Conservation (phyloP, 1,140 invertebrate species). For the Ruditapes philippinarum region DNA sequence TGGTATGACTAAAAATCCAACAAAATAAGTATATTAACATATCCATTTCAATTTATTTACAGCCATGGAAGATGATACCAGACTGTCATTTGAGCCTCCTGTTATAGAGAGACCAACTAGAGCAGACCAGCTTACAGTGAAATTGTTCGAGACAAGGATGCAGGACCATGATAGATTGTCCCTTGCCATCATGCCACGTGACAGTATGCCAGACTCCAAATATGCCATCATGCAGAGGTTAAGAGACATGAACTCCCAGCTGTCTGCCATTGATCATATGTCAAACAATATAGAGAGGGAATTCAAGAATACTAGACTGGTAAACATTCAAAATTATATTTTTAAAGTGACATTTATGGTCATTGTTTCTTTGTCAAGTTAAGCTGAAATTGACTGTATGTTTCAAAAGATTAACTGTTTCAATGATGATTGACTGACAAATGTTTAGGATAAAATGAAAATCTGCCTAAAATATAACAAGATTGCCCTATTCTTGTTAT, state of each 20-base stretch:
- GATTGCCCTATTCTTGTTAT: too few relatives aligned
- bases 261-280: constrained; percentile 82
- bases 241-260: constrained; percentile 81
- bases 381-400: too few relatives aligned
- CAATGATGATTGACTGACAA: too few relatives aligned
- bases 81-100: constrained; percentile 43
- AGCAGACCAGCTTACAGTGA: constrained; percentile 78
- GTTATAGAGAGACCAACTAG: constrained; percentile 53
- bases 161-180: constrained; percentile 73
- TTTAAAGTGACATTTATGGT: too few relatives aligned
- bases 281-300: constrained; percentile 82
- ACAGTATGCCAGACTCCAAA: constrained; percentile 75
- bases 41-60: too few relatives aligned
- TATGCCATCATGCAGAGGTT: constrained; percentile 76
- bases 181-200: constrained; percentile 77
- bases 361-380: too few relatives aligned
- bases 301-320: constrained; percentile 81
- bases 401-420: too few relatives aligned
- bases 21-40: too few relatives aligned
- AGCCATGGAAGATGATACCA: constrained; percentile 12
- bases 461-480: too few relatives aligned
- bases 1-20: too few relatives aligned
- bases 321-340: too few relatives aligned
- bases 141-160: constrained; percentile 76
- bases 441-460: too few relatives aligned